A percentile compares a stretch with the other conserved stretches of the same genome.
These are phyloP conservation scores for Calliphora vicina DNA, from an alignment of 1,140 invertebrate species.

Conservation along the genomic window DNA sequence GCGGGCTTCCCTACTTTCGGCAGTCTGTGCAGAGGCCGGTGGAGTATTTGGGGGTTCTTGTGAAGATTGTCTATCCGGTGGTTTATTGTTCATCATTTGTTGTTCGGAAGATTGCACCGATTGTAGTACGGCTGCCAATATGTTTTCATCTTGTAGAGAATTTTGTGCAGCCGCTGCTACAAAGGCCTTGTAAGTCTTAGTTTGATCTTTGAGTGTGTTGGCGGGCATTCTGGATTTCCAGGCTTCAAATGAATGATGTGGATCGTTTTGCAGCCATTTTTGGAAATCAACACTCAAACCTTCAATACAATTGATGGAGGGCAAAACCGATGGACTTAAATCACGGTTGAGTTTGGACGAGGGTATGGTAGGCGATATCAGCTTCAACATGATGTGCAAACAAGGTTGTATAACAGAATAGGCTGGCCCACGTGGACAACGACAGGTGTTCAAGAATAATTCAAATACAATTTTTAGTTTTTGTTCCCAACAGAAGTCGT, in stretches of 20 bases:
- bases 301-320: constrained; percentile 69
- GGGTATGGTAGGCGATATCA: constrained; percentile 76
- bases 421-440: constrained; percentile 62
- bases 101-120: constrained; percentile 35
- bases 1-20: neutral
- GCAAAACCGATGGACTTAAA: constrained; percentile 48
- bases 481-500: constrained; percentile 95
- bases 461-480: constrained; percentile 89
- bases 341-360: constrained; percentile 68
- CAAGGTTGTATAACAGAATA: constrained; percentile 70
- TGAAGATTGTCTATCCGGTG: constrained; percentile 36
- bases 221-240: constrained; percentile 68
- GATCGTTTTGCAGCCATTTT: constrained; percentile 80
- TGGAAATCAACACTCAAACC: constrained; percentile 76
- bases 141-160: neutral
- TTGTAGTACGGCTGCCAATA: neutral
- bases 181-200: neutral
- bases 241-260: constrained; percentile 73
- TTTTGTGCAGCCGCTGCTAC: constrained; percentile 15
- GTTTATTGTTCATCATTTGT: constrained; percentile 19
- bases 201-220: constrained; percentile 34
- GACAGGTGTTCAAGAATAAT: constrained; percentile 80
- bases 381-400: constrained; percentile 80
- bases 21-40: neutral
- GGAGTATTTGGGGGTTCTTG: constrained; percentile 38